Conservation (phyloP, 2,797 vertebrate species). For the Lophotriccus pileatus region DNA sequence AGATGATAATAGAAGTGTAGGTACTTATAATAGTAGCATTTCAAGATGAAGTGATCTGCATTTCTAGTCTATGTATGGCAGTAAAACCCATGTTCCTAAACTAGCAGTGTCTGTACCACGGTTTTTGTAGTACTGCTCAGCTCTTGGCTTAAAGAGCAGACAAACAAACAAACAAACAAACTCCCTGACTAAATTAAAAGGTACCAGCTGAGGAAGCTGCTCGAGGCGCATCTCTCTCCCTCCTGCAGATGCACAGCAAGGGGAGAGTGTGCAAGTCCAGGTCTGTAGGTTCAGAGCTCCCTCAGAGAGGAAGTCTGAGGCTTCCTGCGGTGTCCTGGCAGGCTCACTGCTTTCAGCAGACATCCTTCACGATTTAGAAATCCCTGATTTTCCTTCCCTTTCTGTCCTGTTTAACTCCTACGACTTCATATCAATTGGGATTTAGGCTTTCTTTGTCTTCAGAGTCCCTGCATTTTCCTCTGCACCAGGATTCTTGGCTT, state of each 20-base stretch:
- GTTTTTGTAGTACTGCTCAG: neutral
- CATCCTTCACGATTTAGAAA: neutral
- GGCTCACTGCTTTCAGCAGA: neutral
- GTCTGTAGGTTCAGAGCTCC: neutral
- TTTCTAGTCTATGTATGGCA: neutral
- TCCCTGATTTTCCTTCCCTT: neutral
- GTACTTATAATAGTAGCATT: neutral
- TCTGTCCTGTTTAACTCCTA: neutral
- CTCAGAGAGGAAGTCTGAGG: slow-evolving; percentile 26
- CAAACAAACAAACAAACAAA: neutral
- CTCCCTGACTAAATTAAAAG: neutral
- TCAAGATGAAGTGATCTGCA: neutral
- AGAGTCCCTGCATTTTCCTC: neutral
- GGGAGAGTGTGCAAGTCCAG: neutral
- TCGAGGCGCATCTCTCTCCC: fast-evolving
- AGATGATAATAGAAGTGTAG: neutral
- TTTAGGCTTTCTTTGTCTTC: slow-evolving; percentile 11
- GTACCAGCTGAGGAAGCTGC: neutral
- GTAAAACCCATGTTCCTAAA: neutral
- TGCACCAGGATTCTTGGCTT: neutral
- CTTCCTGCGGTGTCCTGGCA: slow-evolving; percentile 36
- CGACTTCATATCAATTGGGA: neutral
- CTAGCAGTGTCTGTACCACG: neutral
- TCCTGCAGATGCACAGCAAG: neutral
- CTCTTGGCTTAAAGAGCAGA: neutral